Base-by-base conservation (phyloP, 2,888 invertebrate species). In the Pardosa pseudoannulata region DNA sequence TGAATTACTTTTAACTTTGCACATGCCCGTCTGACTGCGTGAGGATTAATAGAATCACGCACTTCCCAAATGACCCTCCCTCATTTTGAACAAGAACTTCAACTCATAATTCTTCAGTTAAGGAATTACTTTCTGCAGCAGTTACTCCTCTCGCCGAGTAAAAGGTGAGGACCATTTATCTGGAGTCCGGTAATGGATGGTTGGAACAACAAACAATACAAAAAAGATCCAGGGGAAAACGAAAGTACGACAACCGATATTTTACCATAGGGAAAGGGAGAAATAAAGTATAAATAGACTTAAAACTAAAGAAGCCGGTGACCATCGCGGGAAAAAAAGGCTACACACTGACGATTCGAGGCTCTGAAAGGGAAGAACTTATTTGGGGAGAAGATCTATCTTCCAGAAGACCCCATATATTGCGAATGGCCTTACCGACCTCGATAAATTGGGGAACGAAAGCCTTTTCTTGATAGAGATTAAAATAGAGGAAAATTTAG, bases 191-290 rank as follows among this genome's bases (percentile, higher is more conserved):
- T 83, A 83, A 83, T 78, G 39, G 67, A 83, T 83, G 72, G 29
- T 71, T 56, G 68, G 23, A 50, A 83, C 83, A 83, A 83, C 83
- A 78, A 78, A 78, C 76, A 83, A 83, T 65, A 56, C 32, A 1
- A 39, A 71, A 56, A 74, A 36, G 62, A 32, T 36, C 32, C n/a
- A 28, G 32, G 67, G n/a, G 78, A 78, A 78, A 83, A 83, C 67
- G 83, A 78, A 78, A 78, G 71, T 78, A 64, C 72, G 83, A 83
- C 83, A 73, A 68, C 67, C 72, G 23, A 83, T 83, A 78, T 76
- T 78, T 83, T 64, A 78, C 78, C 67, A 83, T 78, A 39, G 78
- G 70, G 71, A 56, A 70, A 23, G 27, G 29, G 65, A 67, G n/a
- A 67, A 32, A 32, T 46, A 23, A 56, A 56, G 23, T 23, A 56